Evolutionary conservation across 1,140 invertebrate species (phyloP).

Genomic region (Pseudomyrmex flavicornis): DNA sequence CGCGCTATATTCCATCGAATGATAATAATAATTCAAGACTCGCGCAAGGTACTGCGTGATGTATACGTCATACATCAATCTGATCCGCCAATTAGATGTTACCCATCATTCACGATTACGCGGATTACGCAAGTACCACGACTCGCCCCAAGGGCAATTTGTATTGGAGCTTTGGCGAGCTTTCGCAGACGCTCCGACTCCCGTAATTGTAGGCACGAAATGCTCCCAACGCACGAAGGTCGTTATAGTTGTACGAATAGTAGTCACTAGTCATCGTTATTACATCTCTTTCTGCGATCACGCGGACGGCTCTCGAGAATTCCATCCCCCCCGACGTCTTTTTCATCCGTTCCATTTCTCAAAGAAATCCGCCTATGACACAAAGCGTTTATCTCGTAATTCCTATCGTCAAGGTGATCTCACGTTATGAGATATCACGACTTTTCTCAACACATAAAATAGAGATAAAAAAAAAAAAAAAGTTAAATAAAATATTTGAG

Average conservation of each 20-base stretch:
- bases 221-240: conserved; percentile 1
- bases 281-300: background rate
- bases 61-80: background rate
- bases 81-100: conserved; percentile 11
- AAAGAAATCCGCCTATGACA: conserved; percentile 7
- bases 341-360: conserved; percentile 1
- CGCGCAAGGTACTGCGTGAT: background rate
- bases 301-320: background rate
- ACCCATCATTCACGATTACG: conserved; percentile 32
- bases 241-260: conserved; percentile 34
- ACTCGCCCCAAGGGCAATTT: conserved; percentile 14
- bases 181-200: background rate
- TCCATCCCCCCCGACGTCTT: background rate
- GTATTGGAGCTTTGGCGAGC: conserved; percentile 7
- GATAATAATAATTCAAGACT: too few relatives aligned
- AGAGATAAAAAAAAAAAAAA: background rate
- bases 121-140: background rate
- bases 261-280: conserved; percentile 43
- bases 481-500: conserved; percentile 3
- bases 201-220: conserved; percentile 15
- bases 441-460: background rate
- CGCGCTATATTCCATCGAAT: background rate
- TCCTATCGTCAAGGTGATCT: conserved; percentile 10
- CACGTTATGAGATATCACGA: too few relatives aligned
- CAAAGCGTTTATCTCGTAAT: conserved; percentile 30